Base-by-base conservation (phyloP, 2,113 vertebrate species). In the Ceyx margarethae region DNA sequence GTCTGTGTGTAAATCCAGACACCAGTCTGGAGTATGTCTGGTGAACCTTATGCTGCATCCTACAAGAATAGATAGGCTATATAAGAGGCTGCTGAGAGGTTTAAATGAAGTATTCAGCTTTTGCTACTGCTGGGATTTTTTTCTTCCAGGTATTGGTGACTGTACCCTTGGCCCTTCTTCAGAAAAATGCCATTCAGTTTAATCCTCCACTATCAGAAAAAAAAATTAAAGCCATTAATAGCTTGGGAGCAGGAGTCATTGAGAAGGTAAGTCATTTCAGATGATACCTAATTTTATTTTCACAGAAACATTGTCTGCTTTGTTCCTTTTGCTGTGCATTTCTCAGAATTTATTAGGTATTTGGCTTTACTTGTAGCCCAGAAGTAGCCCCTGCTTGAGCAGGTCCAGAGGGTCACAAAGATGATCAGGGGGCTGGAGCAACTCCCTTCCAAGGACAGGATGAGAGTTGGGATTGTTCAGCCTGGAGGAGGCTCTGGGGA, bases 201-300 rank as follows among this genome's bases (percentile, higher is more conserved):
- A 98, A 96, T 40, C 99, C 99, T 61, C 95, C 98, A 0, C 95
- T 99, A 57, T 97, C 98, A 56, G 99, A 99, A 60, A 98, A 98
- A 96, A 99, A 99, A 97, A 97, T 99, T 90, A 99, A 99, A 97
- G 99, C 99, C 5, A 98, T 99, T 95, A 98, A 98, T 94, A 99
- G 98, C 86, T 97, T 99, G 84, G 99, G 99, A 35, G 98, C 98
- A 2, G 99, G 99, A 72, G 98, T 99, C 74, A 99, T 99, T 82
- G 99, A 99, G 79, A 99, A 99, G 98, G 99, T 99, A 94, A 85
- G 69, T 57, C 31, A 95, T 66, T 79, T 74, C 15, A 21, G 29
- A 43, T 37, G 15, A 29, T 35, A 9, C 62, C 73, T 54, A 4
- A 53, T 50, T 35, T 78, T 69, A 37, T 88, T 58, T 65, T 57